phyloP scores from a whole-genome alignment of 2,113 vertebrate genomes.

The Nicator chloris region DNA sequence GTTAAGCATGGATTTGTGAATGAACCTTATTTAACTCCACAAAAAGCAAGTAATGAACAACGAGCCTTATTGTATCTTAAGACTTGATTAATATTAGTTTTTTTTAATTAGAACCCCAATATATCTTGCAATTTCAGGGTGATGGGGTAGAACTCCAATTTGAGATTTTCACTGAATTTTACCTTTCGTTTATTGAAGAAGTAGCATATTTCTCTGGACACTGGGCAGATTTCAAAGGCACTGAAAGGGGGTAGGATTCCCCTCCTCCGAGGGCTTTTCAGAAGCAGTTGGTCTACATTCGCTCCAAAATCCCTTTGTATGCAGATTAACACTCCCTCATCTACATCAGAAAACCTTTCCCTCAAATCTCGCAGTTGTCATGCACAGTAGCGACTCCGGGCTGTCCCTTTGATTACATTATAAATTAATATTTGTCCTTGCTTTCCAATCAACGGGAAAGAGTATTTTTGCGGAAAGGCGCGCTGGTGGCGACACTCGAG shows the following conservation, averaged over 20 bases:
- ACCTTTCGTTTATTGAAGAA: neutral
- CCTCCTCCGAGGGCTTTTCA: neutral
- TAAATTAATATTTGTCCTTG: slow-evolving; percentile 41
- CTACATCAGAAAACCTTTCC: neutral
- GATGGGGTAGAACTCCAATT: neutral
- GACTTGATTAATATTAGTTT: neutral
- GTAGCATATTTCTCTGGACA: neutral
- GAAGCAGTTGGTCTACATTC: neutral
- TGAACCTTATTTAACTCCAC: slow-evolving; percentile 11
- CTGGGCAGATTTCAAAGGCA: neutral
- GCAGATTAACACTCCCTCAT: neutral
- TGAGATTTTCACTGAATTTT: neutral
- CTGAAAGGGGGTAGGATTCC: neutral
- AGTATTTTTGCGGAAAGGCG: slow-evolving; percentile 16
- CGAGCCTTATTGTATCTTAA: neutral
- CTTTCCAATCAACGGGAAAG: neutral
- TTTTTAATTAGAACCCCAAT: neutral
- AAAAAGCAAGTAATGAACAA: neutral
- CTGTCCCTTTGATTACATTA: slow-evolving; percentile 31
- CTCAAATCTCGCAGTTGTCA: slow-evolving; percentile 41
- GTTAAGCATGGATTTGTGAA: neutral
- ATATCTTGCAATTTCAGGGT: neutral
- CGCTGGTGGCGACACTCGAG: neutral
- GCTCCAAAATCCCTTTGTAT: neutral
- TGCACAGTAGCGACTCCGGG: slow-evolving; percentile 12